These are phyloP conservation scores for Myotis brandtii DNA, from an alignment of 2,113 vertebrate species.

Conservation along the genomic window DNA sequence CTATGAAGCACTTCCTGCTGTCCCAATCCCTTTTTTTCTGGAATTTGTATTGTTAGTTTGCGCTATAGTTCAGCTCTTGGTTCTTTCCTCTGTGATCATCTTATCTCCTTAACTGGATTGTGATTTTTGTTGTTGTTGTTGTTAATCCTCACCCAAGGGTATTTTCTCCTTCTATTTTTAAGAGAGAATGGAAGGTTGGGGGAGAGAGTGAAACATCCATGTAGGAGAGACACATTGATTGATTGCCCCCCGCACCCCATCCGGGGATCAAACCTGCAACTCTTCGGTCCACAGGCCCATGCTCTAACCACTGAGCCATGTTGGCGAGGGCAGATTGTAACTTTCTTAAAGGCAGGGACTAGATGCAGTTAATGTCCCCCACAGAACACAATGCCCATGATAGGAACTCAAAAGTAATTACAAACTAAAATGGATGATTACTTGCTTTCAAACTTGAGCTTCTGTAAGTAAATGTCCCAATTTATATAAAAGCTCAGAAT, in stretches of 20 bases:
- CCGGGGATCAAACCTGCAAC: too few relatives aligned
- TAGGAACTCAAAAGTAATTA: background rate
- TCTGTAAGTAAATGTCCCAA: background rate
- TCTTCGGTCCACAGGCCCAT: too few relatives aligned
- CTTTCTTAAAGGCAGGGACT: background rate
- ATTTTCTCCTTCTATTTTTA: too few relatives aligned
- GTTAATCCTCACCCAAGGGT: too few relatives aligned
- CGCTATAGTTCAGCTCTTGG: background rate
- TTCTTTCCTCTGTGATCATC: background rate
- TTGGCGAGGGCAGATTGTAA: background rate
- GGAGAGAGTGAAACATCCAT: too few relatives aligned
- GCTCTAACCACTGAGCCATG: too few relatives aligned
- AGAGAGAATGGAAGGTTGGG: too few relatives aligned
- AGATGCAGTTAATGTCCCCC: background rate
- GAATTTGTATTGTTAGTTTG: background rate
- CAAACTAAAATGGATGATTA: slow-evolving; percentile 10
- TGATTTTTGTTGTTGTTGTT: too few relatives aligned
- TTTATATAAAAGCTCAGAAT: background rate
- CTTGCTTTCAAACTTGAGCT: slow-evolving; percentile 1
- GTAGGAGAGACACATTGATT: too few relatives aligned
- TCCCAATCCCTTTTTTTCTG: background rate
- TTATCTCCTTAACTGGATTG: background rate
- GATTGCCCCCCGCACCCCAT: too few relatives aligned
- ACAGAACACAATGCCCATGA: background rate
- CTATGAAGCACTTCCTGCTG: background rate